phyloP scores from a whole-genome alignment of 2,113 vertebrate genomes.

The Tenebrosternarchus preto region DNA sequence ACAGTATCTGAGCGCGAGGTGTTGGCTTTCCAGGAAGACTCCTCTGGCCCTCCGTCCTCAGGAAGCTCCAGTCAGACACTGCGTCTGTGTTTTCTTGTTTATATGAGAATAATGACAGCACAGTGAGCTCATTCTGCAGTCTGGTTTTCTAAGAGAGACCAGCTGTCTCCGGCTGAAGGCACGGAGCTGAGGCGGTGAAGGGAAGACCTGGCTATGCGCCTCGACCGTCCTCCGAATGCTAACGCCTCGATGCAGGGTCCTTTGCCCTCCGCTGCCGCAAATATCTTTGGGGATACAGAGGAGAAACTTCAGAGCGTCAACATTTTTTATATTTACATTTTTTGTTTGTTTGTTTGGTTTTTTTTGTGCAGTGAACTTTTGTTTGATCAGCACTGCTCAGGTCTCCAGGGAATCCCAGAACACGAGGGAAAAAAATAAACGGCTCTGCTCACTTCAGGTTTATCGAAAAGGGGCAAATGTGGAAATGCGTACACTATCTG shows the following conservation, averaged over 20 bases:
- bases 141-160: not conserved
- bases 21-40: not conserved
- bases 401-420: slow-evolving; percentile 8
- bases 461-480: slow-evolving; percentile 6
- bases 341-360: too few relatives aligned
- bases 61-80: not conserved
- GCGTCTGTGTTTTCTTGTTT: not conserved
- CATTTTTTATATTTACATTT: too few relatives aligned
- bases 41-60: not conserved
- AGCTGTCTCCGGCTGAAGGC: not conserved
- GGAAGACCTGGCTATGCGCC: not conserved
- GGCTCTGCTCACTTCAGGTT: not conserved
- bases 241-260: not conserved
- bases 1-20: not conserved
- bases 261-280: not conserved
- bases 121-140: not conserved
- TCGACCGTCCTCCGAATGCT: not conserved
- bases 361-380: too few relatives aligned
- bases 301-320: slow-evolving; percentile 3
- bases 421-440: not conserved
- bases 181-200: not conserved
- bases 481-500: not conserved
- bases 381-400: slow-evolving; percentile 33
- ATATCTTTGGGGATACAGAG: not conserved
- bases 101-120: slow-evolving; percentile 9